These are phyloP conservation scores for Mnemiopsis leidyi DNA, from an alignment of 37 sponge, comb jelly and placozoan genomes.

Conservation along the genomic window DNA sequence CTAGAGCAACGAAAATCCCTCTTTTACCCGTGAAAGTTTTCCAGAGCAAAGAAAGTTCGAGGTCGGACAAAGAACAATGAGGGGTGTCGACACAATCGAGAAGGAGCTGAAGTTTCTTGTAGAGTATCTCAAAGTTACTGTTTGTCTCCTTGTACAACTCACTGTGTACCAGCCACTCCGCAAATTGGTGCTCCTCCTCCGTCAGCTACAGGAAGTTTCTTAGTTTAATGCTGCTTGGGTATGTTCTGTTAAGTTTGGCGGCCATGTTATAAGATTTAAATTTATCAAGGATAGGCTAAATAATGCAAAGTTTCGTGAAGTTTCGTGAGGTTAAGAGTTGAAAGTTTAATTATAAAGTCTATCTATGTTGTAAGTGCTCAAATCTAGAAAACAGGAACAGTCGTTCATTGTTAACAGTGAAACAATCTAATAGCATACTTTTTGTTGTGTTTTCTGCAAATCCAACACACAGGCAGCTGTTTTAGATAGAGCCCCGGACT, in stretches of 20 bases:
- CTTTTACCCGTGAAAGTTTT: slow-evolving; percentile 4
- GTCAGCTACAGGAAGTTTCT: no score
- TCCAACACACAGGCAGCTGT: background rate
- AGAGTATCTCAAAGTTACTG: background rate
- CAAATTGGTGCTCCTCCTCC: background rate
- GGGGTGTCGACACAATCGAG: background rate
- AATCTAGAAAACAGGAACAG: no score
- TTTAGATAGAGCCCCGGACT: background rate
- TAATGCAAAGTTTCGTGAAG: no score
- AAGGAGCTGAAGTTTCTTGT: background rate
- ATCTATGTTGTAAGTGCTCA: no score
- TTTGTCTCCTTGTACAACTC: slow-evolving; percentile 10
- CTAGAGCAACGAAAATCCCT: background rate
- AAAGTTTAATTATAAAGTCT: no score
- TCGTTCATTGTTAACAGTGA: no score
- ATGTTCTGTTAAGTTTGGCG: no score
- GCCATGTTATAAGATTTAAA: no score
- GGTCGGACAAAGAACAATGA: background rate
- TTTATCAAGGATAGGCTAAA: no score
- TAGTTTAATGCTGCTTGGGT: no score
- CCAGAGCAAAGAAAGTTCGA: background rate
- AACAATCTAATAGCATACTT: no score
- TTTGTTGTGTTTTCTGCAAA: slow-evolving; percentile 33
- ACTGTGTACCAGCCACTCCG: slow-evolving; percentile 1
- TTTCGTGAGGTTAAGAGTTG: no score